phyloP scores from a whole-genome alignment of 2,113 vertebrate genomes.

The Campylorhamphus procurvoides region DNA sequence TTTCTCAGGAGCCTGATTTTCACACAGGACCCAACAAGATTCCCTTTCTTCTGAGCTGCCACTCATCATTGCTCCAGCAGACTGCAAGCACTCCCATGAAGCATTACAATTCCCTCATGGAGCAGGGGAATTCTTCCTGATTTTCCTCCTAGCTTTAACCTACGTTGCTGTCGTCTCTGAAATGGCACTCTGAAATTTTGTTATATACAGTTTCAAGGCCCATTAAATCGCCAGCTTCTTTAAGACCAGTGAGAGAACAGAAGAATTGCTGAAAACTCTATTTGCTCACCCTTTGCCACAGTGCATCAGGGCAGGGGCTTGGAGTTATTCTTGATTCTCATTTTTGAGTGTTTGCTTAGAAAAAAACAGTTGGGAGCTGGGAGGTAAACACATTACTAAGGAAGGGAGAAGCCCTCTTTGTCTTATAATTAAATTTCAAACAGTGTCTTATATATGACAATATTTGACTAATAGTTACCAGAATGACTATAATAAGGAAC shows the following conservation, averaged over 20 bases:
- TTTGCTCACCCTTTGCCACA: neutral
- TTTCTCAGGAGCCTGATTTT: neutral
- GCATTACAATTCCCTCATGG: neutral
- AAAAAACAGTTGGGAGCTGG: neutral
- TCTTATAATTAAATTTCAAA: neutral
- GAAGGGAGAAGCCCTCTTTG: neutral
- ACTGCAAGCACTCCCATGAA: neutral
- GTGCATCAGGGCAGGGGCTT: fast-evolving
- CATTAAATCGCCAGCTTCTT: neutral
- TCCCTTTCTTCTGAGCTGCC: neutral
- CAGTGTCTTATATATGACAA: neutral
- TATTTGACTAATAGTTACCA: neutral
- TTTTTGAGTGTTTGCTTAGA: neutral
- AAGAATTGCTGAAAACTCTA: neutral
- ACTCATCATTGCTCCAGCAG: neutral
- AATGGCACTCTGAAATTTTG: neutral
- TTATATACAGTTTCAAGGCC: neutral
- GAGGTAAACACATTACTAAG: neutral
- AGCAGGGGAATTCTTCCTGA: neutral
- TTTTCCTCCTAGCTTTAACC: neutral
- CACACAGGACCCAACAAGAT: neutral
- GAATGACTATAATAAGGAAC: neutral
- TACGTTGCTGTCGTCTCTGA: fast-evolving
- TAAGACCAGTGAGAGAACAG: neutral
- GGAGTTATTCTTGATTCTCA: neutral